These are phyloP conservation scores for Lepidotrigona ventralis DNA, from an alignment of 1,140 invertebrate genomes.

Conservation along the genomic window DNA sequence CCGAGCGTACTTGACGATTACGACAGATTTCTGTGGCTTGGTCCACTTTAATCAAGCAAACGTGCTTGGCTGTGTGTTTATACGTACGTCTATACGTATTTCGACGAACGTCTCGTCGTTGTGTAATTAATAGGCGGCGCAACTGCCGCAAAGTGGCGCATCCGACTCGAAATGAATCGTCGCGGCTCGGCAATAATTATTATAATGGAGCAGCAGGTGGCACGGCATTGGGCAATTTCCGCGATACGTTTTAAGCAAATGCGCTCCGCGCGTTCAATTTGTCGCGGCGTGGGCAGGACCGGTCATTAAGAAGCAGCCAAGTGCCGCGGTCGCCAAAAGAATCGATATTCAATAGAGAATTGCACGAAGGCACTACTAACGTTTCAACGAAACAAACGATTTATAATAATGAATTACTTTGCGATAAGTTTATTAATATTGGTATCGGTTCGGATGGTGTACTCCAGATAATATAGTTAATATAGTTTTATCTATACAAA, in stretches of 20 bases:
- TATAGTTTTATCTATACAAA: no score
- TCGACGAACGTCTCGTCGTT: background rate
- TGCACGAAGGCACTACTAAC: no score
- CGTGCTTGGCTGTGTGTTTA: background rate
- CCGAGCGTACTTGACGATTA: background rate
- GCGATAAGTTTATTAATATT: no score
- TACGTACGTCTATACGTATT: background rate
- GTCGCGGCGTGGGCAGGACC: constrained; percentile 67
- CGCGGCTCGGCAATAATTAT: constrained; percentile 73
- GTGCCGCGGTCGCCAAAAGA: constrained; percentile 33
- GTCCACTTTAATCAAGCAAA: constrained; percentile 3
- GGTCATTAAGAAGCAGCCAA: constrained; percentile 68
- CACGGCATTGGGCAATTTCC: constrained; percentile 56
- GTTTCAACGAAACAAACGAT: no score
- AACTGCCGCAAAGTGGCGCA: constrained; percentile 45
- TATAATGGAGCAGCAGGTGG: constrained; percentile 78
- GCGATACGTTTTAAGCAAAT: constrained; percentile 76
- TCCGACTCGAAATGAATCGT: constrained; percentile 69
- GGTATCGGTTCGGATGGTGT: no score
- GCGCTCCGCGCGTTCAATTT: constrained; percentile 73
- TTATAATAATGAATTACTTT: no score
- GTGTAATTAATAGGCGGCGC: constrained; percentile 48
- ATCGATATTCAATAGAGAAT: no score
- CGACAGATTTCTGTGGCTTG: no score
- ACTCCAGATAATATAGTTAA: no score